phyloP scores from a whole-genome alignment of 2,888 invertebrate species.

The Malthinus flaveolus region DNA sequence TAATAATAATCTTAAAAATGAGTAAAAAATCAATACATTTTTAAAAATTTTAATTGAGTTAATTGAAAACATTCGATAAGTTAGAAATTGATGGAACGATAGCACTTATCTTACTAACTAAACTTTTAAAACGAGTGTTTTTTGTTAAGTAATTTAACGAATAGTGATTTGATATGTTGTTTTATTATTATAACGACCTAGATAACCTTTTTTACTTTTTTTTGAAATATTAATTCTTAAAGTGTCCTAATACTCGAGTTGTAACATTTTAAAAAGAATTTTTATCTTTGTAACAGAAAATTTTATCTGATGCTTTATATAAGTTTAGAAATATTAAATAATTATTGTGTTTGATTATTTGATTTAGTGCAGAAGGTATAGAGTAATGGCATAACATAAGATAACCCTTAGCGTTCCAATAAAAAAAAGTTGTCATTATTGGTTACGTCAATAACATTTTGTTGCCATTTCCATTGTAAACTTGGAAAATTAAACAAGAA shows the following conservation, averaged over 20 bases:
- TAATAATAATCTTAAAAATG: too few species aligned
- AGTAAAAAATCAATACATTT: too few species aligned
- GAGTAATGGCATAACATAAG: not conserved
- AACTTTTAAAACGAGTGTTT: too few species aligned
- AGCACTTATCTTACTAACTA: too few species aligned
- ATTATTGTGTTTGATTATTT: not conserved
- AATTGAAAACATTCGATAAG: too few species aligned
- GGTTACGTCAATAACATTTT: slow-evolving; percentile 6
- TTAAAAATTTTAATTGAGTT: too few species aligned
- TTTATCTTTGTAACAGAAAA: not conserved
- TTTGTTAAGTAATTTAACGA: too few species aligned
- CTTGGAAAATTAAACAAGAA: slow-evolving; percentile 11
- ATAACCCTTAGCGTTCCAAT: too few species aligned
- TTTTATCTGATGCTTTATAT: not conserved
- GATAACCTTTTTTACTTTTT: slow-evolving; percentile 5
- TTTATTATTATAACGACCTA: not conserved
- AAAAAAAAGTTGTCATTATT: not conserved
- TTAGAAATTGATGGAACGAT: too few species aligned
- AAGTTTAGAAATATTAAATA: too few species aligned
- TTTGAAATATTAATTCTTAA: slow-evolving; percentile 1
- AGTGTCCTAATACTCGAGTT: not conserved
- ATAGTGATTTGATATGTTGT: too few species aligned
- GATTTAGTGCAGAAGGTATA: not conserved
- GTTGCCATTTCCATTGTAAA: slow-evolving; percentile 1
- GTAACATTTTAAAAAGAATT: not conserved